A percentile compares a stretch with the other conserved stretches of the same genome.
Evolutionary conservation across 2,113 vertebrate species (phyloP).

Genomic region (Aleadryas rufinucha): DNA sequence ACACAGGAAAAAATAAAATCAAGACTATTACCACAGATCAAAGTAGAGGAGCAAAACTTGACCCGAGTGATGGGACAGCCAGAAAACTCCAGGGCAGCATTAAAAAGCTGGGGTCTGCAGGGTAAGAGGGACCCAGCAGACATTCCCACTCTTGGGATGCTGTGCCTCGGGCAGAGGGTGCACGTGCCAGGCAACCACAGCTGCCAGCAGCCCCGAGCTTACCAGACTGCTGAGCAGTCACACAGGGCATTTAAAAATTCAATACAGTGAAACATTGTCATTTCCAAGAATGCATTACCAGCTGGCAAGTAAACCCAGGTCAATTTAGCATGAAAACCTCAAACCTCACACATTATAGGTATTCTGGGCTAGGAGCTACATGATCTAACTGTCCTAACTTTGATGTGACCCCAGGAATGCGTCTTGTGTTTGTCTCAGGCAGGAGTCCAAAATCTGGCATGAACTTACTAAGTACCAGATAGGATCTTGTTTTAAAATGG

Average conservation of each 20-base stretch:
- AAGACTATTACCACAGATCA: neutral
- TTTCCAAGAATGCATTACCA: neutral
- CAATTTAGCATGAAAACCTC: neutral
- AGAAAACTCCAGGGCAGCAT: neutral
- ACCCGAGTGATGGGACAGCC: neutral
- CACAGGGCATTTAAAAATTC: neutral
- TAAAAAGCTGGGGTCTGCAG: neutral
- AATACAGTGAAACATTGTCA: neutral
- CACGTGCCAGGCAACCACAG: neutral
- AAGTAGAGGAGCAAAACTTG: neutral
- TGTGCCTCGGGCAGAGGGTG: neutral
- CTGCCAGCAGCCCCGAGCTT: neutral
- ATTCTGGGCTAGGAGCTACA: neutral
- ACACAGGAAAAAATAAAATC: neutral
- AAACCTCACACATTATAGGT: neutral
- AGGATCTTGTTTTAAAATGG: neutral
- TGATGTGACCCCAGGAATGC: neutral
- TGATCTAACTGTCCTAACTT: neutral
- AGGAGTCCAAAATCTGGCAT: neutral
- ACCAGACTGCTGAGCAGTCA: neutral
- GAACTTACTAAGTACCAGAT: neutral
- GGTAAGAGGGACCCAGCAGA: neutral
- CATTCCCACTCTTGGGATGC: neutral
- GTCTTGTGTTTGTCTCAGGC: neutral
- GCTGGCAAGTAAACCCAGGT: neutral